Evolutionary conservation across 2,113 vertebrate genomes (phyloP), one percentile per base, ranked within the genome.

Genomic region (Vimba vimba): DNA sequence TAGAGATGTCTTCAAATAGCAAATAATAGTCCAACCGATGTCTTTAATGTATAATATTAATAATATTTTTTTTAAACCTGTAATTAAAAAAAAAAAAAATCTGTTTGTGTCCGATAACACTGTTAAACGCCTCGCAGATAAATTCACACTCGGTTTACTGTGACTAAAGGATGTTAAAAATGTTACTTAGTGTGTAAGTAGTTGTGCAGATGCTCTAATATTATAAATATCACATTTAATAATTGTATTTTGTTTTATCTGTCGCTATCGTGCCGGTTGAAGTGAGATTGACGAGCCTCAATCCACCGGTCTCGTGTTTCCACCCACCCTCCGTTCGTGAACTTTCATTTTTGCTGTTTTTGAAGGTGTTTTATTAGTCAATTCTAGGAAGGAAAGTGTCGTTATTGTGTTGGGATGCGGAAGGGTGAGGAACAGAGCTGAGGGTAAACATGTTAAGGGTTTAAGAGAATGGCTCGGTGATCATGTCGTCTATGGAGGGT

Each of bases 401-500:
- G 13, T 45, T 27, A 12, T 47, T 80, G 60, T 68, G 43, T n/a
- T 33, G 43, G 45, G 79, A 82, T 69, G 62, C 62, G 79, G 79
- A 82, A 82, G 62, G 45, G 62, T 33, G 25, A 36, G 19, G 17
- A 68, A 23, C 30, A n/a, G 30, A 25, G 23, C 6, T 23, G 19
- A 2, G 23, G 23, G 33, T 59, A 83, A 83, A 83, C 81, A 83
- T 83, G 81, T 57, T 55, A 7, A 33, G 27, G 43, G 19, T 73
- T 19, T 83, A 36, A 69, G 62, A 52, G 15, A 82, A 13, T 82
- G 79, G 25, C 17, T 9, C 50, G 7, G 33, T 73, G 47, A 73
- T 59, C 66, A 83, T 83, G 81, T 83, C 68, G 43, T 69, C n/a
- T n/a, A 8, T 36, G 79, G 79, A 81, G 39, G 55, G 19, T 66